phyloP scores from a whole-genome alignment of 2,888 invertebrate genomes.

The Amblyteles armatorius region DNA sequence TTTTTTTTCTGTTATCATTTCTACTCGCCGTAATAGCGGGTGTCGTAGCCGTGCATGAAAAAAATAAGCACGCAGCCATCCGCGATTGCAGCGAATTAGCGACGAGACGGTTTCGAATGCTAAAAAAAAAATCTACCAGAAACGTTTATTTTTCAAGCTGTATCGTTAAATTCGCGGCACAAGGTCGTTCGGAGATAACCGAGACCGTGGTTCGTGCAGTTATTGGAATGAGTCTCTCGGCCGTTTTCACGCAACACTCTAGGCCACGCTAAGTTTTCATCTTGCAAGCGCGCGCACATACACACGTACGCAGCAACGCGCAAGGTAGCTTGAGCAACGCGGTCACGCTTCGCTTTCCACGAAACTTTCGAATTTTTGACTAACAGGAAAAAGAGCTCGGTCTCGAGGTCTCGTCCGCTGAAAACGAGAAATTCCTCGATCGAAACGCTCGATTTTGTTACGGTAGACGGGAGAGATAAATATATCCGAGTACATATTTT shows the following conservation, averaged over 20 bases:
- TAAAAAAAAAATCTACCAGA: neutral
- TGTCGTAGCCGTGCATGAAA: neutral
- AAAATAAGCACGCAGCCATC: neutral
- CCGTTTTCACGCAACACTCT: constrained; percentile 36
- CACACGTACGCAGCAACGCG: neutral
- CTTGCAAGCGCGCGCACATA: neutral
- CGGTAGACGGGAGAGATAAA: neutral
- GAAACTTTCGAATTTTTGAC: constrained; percentile 66
- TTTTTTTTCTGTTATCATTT: neutral
- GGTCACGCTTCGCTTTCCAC: constrained; percentile 62
- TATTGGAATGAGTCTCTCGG: constrained; percentile 48
- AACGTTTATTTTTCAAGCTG: neutral
- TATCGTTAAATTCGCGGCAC: constrained; percentile 43
- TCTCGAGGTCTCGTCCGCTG: neutral
- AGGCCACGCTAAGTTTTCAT: constrained; percentile 26
- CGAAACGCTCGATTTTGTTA: neutral
- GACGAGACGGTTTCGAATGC: neutral
- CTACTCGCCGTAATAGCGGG: neutral
- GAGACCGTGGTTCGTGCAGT: constrained; percentile 48
- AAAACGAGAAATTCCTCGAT: constrained; percentile 14
- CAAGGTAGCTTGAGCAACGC: constrained; percentile 52
- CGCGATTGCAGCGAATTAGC: neutral
- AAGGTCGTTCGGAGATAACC: constrained; percentile 59
- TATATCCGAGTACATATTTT: neutral
- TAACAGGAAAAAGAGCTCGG: constrained; percentile 54